These are phyloP conservation scores for Caenorhabditis afra DNA, from an alignment of 2,888 invertebrate species.

Conservation along the genomic window DNA sequence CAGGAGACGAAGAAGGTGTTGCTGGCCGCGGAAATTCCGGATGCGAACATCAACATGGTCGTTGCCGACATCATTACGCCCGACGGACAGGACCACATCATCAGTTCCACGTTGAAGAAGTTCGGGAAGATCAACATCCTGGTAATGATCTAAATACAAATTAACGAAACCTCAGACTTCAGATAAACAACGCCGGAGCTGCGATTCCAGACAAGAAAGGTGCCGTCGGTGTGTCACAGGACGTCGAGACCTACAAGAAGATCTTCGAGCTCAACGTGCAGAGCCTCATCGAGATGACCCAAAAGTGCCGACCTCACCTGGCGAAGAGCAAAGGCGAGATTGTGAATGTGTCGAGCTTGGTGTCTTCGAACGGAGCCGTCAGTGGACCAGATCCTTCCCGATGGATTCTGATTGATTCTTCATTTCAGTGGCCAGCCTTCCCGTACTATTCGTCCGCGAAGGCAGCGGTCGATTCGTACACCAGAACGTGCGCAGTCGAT, in stretches of 20 bases:
- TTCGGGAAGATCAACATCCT: constrained; percentile 45
- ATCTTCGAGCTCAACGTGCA: constrained; percentile 36
- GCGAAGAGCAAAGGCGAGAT: constrained; percentile 43
- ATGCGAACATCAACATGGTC: too few relatives aligned
- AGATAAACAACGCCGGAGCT: constrained; percentile 12
- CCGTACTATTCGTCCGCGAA: not conserved
- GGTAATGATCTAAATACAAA: too few relatives aligned
- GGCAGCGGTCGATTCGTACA: constrained; percentile 2
- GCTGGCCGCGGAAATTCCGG: constrained; percentile 10
- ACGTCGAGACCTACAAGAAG: constrained; percentile 46
- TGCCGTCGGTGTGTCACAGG: constrained; percentile 34
- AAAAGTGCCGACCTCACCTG: constrained; percentile 36
- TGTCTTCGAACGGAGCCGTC: too few relatives aligned
- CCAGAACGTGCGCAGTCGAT: not conserved
- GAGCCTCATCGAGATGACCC: constrained; percentile 52
- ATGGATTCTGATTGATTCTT: too few relatives aligned
- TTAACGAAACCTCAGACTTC: too few relatives aligned
- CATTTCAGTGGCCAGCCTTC: not conserved
- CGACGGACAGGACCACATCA: constrained; percentile 38
- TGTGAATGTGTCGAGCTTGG: constrained; percentile 52
- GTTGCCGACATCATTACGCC: constrained; percentile 40
- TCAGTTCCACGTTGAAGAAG: constrained; percentile 48
- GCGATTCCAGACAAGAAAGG: constrained; percentile 19
- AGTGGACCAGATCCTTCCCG: too few relatives aligned
- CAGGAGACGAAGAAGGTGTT: constrained; percentile 9